Base-by-base conservation (phyloP, 2,113 vertebrate genomes). In the rat (Rattus norvegicus) region DNA sequence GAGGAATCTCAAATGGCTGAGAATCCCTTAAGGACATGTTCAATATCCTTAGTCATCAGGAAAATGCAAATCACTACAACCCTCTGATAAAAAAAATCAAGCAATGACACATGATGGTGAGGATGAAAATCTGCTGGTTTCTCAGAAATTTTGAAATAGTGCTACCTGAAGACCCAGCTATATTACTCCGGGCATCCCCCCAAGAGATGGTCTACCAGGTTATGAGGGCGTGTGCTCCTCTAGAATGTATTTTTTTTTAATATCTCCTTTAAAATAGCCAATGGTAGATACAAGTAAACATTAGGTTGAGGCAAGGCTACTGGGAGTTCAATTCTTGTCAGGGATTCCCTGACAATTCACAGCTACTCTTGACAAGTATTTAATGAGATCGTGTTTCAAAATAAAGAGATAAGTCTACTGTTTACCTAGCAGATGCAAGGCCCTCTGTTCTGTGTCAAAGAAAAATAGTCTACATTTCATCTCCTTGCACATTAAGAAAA, bases 381-480 rank as follows among this genome's bases (percentile, higher is more conserved):
- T 39, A 83, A 19, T 39, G n/a, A 61, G 56, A 16, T 26, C 13
- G 8, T 39, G 1, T 39, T 39, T 39, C 22, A 83, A 61, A 61
- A 83, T 7, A n/a, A 61, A 83, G 61, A 16, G 22, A 83, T 39
- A 26, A 26, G 1, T 43, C 20, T 22, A 39, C 12, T 3, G 20
- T 63, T 84, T 43, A 43, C 61, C 1, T 3, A 39, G 3, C 3
- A 9, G 17, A 1, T 63, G 3, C 28, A 43, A 63, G 24, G 1
- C 7, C 59, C 7, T 43, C 0, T 13, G 11, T 43, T 63, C 13
- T 28, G 63, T 30, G 7, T 39, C 56, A 16, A 43, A 0, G 49
- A 30, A 54, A 67, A 26, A 6, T 59, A 28, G n/a, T 91, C 6
- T 84, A 69, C 7, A 80, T 70, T 85, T 61, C 6, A 94, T 56